Evolutionary conservation across 2,888 invertebrate species (phyloP).

Genomic region (Sarcophaga subvicina): DNA sequence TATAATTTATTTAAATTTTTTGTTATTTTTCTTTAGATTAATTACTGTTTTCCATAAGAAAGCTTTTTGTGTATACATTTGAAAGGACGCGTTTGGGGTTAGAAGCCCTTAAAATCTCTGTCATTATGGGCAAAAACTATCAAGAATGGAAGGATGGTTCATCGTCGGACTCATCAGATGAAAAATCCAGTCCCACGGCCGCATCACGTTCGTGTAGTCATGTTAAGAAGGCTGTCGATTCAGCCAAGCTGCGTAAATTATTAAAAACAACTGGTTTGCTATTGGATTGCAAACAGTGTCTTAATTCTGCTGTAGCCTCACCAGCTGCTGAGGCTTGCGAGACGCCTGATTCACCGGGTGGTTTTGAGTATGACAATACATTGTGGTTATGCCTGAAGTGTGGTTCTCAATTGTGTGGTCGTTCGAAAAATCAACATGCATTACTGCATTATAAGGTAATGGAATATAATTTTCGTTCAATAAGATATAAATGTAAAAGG

Average conservation of each 20-base stretch:
- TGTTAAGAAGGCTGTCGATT: constrained; percentile 87
- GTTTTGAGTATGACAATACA: constrained; percentile 82
- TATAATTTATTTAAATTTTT: background rate
- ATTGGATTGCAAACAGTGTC: constrained; percentile 84
- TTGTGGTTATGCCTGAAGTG: constrained; percentile 93
- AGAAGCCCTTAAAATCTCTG: background rate
- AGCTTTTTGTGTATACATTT: background rate
- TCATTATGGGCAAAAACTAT: constrained; percentile 84
- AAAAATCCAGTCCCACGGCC: constrained; percentile 82
- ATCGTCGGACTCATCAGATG: constrained; percentile 89
- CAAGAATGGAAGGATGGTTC: constrained; percentile 87
- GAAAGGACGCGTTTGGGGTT: constrained; percentile 21
- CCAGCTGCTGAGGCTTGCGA: constrained; percentile 79
- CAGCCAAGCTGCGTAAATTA: constrained; percentile 84
- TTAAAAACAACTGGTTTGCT: constrained; percentile 83
- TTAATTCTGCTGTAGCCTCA: constrained; percentile 82
- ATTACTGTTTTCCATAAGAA: background rate
- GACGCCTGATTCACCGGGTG: constrained; percentile 64
- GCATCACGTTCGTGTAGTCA: constrained; percentile 85
- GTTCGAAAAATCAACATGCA: constrained; percentile 87
- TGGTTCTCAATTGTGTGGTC: constrained; percentile 89
- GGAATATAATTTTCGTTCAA: background rate
- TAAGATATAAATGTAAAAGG: too few species aligned
- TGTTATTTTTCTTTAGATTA: constrained; percentile 18
- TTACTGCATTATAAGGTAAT: constrained; percentile 86